A percentile compares a stretch with the other conserved stretches of the same genome.
Evolutionary conservation across 1,140 invertebrate genomes (phyloP).

Genomic region (Panagrolaimus sp.): DNA sequence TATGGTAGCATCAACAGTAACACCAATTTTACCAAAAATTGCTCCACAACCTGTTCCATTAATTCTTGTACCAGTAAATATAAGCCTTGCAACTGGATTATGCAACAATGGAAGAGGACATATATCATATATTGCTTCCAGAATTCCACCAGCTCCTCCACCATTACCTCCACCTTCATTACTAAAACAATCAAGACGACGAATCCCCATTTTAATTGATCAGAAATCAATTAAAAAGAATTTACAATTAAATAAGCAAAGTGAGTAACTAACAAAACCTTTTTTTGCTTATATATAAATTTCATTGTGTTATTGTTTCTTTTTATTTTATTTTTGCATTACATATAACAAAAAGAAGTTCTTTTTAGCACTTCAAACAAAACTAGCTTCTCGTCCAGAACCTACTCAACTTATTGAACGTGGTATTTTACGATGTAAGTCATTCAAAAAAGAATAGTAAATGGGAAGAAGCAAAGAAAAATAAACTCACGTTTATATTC

Average conservation of each 20-base stretch:
- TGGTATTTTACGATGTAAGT: conserved; percentile 4
- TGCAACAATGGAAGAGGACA: too few relatives aligned
- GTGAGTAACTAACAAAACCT: background rate
- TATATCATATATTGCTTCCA: background rate
- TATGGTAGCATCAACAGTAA: too few relatives aligned
- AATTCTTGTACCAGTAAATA: too few relatives aligned
- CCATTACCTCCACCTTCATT: background rate
- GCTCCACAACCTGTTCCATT: too few relatives aligned
- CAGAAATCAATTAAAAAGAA: conserved; percentile 10
- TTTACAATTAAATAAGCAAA: conserved; percentile 8
- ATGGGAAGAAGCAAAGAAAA: too few relatives aligned
- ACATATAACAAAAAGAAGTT: background rate
- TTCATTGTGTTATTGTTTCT: too few relatives aligned
- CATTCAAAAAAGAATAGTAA: too few relatives aligned
- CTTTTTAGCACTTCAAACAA: conserved; percentile 9
- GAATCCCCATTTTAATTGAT: background rate
- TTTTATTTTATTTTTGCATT: too few relatives aligned
- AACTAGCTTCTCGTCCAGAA: background rate
- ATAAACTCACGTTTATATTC: too few relatives aligned
- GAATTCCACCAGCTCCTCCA: conserved; percentile 6
- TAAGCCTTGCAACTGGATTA: too few relatives aligned
- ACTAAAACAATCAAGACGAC: background rate
- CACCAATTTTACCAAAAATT: too few relatives aligned
- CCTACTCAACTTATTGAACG: conserved; percentile 7
- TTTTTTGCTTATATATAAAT: too few relatives aligned